Evolutionary conservation across 1,140 invertebrate genomes (phyloP), one percentile per base, ranked within the genome.

Genomic region (Chrysomallon squamiferum): DNA sequence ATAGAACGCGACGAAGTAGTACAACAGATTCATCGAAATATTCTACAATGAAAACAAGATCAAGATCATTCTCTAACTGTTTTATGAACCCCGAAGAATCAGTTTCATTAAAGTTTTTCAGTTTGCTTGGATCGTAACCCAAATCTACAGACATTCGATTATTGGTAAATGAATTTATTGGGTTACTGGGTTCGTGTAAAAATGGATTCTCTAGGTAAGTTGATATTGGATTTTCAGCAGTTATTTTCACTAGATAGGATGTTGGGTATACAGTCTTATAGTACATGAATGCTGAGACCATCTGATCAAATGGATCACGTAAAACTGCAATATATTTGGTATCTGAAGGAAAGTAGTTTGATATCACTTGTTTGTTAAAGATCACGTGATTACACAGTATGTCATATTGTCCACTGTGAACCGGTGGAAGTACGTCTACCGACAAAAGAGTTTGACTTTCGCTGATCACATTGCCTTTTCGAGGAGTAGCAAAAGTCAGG

Each of bases 1-100:
- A 85, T 25, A 88, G 79, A 2, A 84, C 60, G 62, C 87, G 71
- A 52, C 76, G 79, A 50, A 89, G 68, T 1, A 89, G 74, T 49
- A 89, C 77, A 38, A 89, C 68, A 1, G 88, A 88, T 68, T 88
- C 87, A 58, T 88, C 87, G 72, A 88, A 85, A 65, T 85, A 78
- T 69, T 89, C 88, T 0, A 85, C 77, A 13, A 89, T 81, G 80
- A 89, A 79, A 15, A 89, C 82, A 5, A 89, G 74, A 66, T 86
- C 79, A 71, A 89, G 89, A 13, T 68, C 62, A 1, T 65, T 43
- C 2, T 68, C 66, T 18, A 77, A 43, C 0, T 65, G 9, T 6
- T 56, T 18, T 3, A 78, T 35, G 35, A 73, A 77, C 27, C 60
- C 27, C 2, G 65, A 29, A 15, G 73, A 59, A 13, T 66, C 27